Percentiles rank a stretch among this genome's conserved stretches.
phyloP scores from a whole-genome alignment of 2,888 invertebrate genomes.

The Lasioglossum oenotherae region DNA sequence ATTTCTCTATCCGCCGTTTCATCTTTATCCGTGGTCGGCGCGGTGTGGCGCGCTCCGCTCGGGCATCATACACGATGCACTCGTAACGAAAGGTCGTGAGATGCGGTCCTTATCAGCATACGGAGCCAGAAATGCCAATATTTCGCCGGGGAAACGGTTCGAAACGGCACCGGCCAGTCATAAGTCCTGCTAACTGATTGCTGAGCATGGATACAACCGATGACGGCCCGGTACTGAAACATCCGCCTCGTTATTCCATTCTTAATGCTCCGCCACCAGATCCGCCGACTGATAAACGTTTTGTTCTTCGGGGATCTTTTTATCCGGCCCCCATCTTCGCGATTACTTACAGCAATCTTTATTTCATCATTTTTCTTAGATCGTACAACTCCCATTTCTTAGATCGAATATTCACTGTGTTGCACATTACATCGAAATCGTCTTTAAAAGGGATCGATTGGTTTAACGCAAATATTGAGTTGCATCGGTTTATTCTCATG shows the following conservation, averaged over 20 bases:
- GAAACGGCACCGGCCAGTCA: constrained; percentile 16
- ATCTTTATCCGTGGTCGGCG: constrained; percentile 56
- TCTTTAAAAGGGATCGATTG: no score
- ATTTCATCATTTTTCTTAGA: no score
- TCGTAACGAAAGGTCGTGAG: constrained; percentile 62
- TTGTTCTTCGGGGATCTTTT: not conserved
- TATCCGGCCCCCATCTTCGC: not conserved
- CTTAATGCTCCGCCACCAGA: constrained; percentile 19
- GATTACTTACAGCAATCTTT: not conserved
- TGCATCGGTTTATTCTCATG: no score
- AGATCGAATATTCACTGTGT: no score
- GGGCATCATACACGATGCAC: constrained; percentile 39
- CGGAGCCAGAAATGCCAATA: constrained; percentile 56
- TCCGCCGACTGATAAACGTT: not conserved
- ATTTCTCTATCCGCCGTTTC: constrained; percentile 63
- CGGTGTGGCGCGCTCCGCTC: constrained; percentile 8
- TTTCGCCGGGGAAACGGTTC: constrained; percentile 21
- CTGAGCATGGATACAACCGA: constrained; percentile 41
- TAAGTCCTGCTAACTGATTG: constrained; percentile 59
- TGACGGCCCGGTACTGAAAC: constrained; percentile 32
- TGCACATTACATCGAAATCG: no score
- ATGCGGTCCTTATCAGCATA: constrained; percentile 58
- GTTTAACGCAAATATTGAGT: no score
- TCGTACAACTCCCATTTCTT: no score
- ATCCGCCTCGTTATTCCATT: constrained; percentile 24